phyloP scores from a whole-genome alignment of 2,797 vertebrate genomes.

The Sebastes trivittatus region DNA sequence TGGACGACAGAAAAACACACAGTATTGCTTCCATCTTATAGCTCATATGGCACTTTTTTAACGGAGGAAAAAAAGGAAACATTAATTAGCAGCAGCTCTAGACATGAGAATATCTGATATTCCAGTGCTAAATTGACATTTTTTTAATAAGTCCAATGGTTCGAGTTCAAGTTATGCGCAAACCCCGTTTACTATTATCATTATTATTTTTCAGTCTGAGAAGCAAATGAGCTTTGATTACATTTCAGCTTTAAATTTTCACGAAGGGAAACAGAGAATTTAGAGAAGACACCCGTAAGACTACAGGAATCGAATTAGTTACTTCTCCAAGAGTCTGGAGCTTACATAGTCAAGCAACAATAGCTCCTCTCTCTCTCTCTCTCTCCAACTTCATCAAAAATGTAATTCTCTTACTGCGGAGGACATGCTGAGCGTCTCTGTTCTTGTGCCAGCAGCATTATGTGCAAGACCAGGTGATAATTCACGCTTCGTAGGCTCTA shows the following conservation, averaged over 20 bases:
- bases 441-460: constrained; percentile 61
- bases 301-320: constrained; percentile 33
- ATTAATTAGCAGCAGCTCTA: neutral
- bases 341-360: constrained; percentile 39
- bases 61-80: neutral
- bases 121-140: neutral
- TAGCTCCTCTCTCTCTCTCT: neutral
- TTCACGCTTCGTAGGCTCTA: constrained; percentile 66
- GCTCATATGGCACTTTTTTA: neutral
- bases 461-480: constrained; percentile 75
- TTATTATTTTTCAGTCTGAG: constrained; percentile 3
- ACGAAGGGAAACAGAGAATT: constrained; percentile 17
- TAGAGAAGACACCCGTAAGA: neutral
- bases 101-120: neutral
- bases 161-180: neutral
- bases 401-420: constrained; percentile 38
- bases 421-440: constrained; percentile 35
- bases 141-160: neutral
- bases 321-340: constrained; percentile 19
- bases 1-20: constrained; percentile 4
- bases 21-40: constrained; percentile 6
- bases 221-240: constrained; percentile 37
- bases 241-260: constrained; percentile 15
- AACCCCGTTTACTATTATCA: constrained; percentile 1
- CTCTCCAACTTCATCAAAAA: constrained; percentile 53